These are phyloP conservation scores for Microcebus jonahi DNA, from an alignment of 2,113 vertebrate genomes.

Conservation along the genomic window DNA sequence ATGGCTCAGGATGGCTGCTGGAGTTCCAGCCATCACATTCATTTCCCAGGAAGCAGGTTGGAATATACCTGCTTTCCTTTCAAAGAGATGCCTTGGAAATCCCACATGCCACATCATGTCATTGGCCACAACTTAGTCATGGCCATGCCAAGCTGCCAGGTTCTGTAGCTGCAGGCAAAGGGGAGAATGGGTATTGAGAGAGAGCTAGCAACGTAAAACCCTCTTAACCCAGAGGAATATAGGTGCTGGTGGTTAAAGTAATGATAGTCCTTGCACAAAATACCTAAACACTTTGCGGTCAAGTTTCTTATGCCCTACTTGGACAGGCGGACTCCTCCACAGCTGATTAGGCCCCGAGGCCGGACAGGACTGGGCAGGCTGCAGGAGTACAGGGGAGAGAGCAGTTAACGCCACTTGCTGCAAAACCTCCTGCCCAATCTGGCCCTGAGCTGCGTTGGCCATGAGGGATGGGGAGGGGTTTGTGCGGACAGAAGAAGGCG, in stretches of 20 bases:
- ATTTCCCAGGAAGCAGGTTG: not conserved
- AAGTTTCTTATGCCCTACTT: not conserved
- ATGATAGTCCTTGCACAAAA: not conserved
- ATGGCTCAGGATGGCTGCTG: not conserved
- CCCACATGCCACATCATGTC: not conserved
- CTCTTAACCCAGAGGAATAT: not conserved
- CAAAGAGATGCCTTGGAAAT: slow-evolving; percentile 19
- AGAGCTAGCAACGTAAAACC: not conserved
- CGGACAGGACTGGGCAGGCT: not conserved
- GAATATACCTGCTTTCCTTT: not conserved
- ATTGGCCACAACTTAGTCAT: not conserved
- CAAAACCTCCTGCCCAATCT: not conserved
- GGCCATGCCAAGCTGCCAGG: not conserved
- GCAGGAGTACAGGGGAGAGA: not conserved
- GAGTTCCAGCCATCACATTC: not conserved
- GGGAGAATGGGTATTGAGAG: not conserved
- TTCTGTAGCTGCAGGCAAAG: not conserved
- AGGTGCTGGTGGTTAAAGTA: not conserved
- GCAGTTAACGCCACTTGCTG: not conserved
- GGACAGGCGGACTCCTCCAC: not conserved
- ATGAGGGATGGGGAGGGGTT: not conserved
- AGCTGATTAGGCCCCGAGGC: not conserved
- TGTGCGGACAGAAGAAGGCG: not conserved
- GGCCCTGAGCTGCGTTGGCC: not conserved
- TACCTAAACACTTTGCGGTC: not conserved